These are phyloP conservation scores for Dinoponera quadriceps DNA, from an alignment of 1,140 invertebrate species.

Conservation along the genomic window DNA sequence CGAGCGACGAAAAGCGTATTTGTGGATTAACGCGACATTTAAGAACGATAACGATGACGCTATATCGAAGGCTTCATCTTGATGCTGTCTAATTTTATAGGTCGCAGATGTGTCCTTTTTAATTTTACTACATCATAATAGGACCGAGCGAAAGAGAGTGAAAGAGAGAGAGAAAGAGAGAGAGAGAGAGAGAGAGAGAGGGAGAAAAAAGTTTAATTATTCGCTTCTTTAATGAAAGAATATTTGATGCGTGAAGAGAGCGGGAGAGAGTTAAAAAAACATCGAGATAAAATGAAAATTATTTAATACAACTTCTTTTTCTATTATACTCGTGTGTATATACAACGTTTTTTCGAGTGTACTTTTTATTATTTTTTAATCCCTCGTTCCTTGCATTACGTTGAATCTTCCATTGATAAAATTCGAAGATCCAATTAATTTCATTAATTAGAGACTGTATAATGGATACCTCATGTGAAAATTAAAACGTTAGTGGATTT, in stretches of 20 bases:
- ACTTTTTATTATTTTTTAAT: background rate
- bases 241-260: background rate
- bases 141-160: too few species aligned
- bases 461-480: background rate
- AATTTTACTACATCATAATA: conserved; percentile 1
- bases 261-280: background rate
- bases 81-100: background rate
- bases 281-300: conserved; percentile 4
- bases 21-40: conserved; percentile 18
- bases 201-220: background rate
- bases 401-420: background rate
- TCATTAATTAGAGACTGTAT: background rate
- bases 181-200: too few species aligned
- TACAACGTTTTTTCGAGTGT: background rate
- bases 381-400: background rate
- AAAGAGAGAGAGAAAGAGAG: too few species aligned
- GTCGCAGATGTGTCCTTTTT: background rate
- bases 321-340: too few species aligned
- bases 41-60: conserved; percentile 1
- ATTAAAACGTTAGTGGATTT: background rate
- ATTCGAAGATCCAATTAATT: background rate
- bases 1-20: conserved; percentile 17
- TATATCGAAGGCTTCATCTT: background rate
- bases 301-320: background rate
- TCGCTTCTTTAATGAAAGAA: background rate